Conservation (phyloP, 2,797 vertebrate species). For the Thalassophryne amazonica region DNA sequence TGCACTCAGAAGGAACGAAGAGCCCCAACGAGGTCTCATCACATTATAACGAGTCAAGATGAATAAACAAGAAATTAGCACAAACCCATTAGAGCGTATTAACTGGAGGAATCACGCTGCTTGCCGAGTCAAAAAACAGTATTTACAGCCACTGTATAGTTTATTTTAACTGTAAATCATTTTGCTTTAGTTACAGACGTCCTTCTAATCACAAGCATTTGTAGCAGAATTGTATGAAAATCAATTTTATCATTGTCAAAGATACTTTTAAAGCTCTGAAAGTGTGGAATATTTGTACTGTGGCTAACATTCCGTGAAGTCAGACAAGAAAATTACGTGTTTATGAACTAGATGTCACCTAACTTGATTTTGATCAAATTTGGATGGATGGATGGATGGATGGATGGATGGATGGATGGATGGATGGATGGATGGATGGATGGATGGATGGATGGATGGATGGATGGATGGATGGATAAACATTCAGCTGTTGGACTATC, state of each 20-base stretch:
- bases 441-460: too few species aligned
- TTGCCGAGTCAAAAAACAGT: not conserved
- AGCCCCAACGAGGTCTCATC: constrained; percentile 1
- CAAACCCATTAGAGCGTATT: constrained; percentile 7
- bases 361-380: too few species aligned
- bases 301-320: not conserved
- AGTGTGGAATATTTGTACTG: not conserved
- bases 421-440: too few species aligned
- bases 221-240: not conserved
- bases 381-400: too few species aligned
- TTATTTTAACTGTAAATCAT: too few species aligned
- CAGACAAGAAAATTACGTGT: too few species aligned
- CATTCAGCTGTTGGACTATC: too few species aligned
- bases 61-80: constrained; percentile 25
- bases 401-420: too few species aligned
- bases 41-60: constrained; percentile 14
- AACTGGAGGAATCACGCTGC: constrained; percentile 5
- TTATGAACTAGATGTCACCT: too few species aligned
- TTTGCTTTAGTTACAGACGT: not conserved
- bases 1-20: not conserved
- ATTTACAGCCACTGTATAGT: not conserved
- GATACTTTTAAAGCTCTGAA: constrained; percentile 2
- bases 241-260: not conserved
- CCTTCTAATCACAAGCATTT: not conserved
- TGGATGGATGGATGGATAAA: too few species aligned